Base-by-base conservation (phyloP, 2,888 invertebrate genomes). In the Meandrusa payeni region DNA sequence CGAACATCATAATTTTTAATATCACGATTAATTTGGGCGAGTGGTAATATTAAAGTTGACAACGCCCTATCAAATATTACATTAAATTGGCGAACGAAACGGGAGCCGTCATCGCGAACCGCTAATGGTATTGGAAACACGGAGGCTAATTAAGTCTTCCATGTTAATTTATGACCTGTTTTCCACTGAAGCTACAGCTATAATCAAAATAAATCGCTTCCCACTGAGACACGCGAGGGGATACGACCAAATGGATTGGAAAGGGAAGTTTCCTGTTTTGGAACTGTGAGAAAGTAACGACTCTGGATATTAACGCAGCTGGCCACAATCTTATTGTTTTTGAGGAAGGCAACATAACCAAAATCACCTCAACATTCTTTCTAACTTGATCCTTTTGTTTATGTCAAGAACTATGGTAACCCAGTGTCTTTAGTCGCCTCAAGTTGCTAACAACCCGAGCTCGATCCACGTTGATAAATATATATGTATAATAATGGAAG, bases 141-240 rank as follows among this genome's bases (percentile, higher is more conserved):
- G 58, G 61, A 59, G 60, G 61, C 74, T 86, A 86, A 86, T 86
- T 86, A 86, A 86, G 82, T 76, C 79, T 69, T 80, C 68, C 55
- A 60, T 65, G 70, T 78, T 78, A 81, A 86, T 86, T 85, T 86
- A 85, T 79, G 62, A 77, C 68, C 72, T 76, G 81, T 82, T 81
- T 76, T 78, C 75, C 65, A 70, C 62, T 58, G 61, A 63, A 64
- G 64, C 59, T 75, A 75, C 73, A 69, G 70, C 74, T 65, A 76
- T 83, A 83, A 86, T 85, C 82, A 79, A 82, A 83, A 86, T 74
- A 81, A 85, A 86, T 86, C 77, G 82, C 60, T 73, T 62, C 64
- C 61, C 60, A 54, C 61, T 60, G 69, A 71, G 74, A 75, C 85
- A 85, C 85, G 85, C 85, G 59, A 82, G 72, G 76, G 75, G 72